These are phyloP conservation scores for Sebastiscus tertius DNA, from an alignment of 2,797 vertebrate genomes.

Conservation along the genomic window DNA sequence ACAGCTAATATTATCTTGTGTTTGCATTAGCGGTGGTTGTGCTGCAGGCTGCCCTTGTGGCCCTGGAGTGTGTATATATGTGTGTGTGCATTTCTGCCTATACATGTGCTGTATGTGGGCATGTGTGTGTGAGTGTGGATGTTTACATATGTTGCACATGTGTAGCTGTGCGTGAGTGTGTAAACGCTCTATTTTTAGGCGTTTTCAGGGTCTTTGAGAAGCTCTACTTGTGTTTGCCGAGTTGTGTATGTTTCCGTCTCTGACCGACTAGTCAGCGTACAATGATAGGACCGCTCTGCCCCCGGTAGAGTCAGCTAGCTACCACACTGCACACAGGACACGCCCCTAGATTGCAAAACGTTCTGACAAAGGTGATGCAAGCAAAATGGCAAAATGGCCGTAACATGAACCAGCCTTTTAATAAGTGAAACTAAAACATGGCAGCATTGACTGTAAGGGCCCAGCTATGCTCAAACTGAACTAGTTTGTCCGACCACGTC, in stretches of 20 bases:
- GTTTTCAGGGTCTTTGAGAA: constrained; percentile 38
- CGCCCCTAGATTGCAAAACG: not conserved
- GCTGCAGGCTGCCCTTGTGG: constrained; percentile 49
- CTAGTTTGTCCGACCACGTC: no score
- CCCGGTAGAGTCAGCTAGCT: not conserved
- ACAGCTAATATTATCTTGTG: constrained; percentile 72
- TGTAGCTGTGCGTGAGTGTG: constrained; percentile 17
- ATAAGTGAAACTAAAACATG: not conserved
- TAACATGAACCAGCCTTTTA: not conserved
- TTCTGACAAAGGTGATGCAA: not conserved
- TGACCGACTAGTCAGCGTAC: constrained; percentile 11
- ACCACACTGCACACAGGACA: not conserved
- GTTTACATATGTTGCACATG: constrained; percentile 32
- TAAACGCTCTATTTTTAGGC: constrained; percentile 41
- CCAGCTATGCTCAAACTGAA: not conserved
- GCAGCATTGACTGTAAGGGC: not conserved
- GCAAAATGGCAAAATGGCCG: not conserved
- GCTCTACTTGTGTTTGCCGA: constrained; percentile 17
- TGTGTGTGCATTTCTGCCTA: constrained; percentile 30
- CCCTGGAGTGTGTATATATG: constrained; percentile 31
- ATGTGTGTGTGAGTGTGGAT: constrained; percentile 10
- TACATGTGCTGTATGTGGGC: constrained; percentile 35
- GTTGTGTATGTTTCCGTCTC: constrained; percentile 46
- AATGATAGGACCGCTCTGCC: not conserved
- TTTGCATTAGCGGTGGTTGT: constrained; percentile 67